phyloP scores from a whole-genome alignment of 2,888 invertebrate species.

The Cyclophora punctaria region DNA sequence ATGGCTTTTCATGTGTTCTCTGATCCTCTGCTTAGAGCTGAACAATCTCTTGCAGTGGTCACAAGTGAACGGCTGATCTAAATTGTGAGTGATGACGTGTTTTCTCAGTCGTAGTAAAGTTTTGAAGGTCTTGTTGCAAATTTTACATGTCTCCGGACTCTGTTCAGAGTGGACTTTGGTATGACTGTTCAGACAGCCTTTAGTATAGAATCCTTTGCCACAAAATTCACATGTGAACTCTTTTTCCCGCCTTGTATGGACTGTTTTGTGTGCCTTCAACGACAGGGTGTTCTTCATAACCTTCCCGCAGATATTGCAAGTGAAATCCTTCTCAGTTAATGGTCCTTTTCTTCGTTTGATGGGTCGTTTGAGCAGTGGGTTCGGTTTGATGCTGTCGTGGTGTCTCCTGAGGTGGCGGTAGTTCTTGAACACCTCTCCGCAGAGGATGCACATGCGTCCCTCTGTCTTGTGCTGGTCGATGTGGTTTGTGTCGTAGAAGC shows the following conservation, averaged over 20 bases:
- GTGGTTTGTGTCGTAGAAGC: background rate
- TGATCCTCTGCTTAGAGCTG: slow-evolving; percentile 6
- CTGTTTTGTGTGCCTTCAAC: background rate
- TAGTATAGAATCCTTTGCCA: background rate
- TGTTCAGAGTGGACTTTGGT: background rate
- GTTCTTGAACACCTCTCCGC: slow-evolving; percentile 1
- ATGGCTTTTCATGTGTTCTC: slow-evolving; percentile 9
- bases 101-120: slow-evolving; percentile 4
- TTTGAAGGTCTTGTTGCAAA: slow-evolving; percentile 9
- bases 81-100: slow-evolving; percentile 9
- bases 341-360: slow-evolving; percentile 2
- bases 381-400: slow-evolving; percentile 1
- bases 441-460: slow-evolving; percentile 2
- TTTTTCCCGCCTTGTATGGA: slow-evolving; percentile 77
- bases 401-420: slow-evolving; percentile 2
- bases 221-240: slow-evolving; percentile 70
- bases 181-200: background rate
- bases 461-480: background rate
- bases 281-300: background rate
- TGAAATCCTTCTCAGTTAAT: background rate
- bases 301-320: background rate
- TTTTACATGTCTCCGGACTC: slow-evolving; percentile 2
- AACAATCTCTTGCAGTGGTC: slow-evolving; percentile 7
- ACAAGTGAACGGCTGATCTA: slow-evolving; percentile 8
- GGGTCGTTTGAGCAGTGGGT: background rate